Base-by-base conservation (phyloP, 2,888 invertebrate genomes). In the Ormyrus labotus region DNA sequence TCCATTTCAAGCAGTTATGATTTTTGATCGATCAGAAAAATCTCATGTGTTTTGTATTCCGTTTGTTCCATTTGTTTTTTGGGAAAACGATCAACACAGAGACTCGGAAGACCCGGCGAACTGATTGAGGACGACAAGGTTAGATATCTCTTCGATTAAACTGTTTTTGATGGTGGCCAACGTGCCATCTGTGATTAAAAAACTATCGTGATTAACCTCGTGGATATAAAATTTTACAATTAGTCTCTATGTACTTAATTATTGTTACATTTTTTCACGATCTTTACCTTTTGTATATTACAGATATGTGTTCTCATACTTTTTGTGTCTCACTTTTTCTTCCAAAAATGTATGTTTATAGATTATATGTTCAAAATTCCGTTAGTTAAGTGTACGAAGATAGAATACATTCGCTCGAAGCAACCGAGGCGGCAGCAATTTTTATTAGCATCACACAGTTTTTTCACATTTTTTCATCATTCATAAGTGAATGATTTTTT, bases 61-160 rank as follows among this genome's bases (percentile, higher is more conserved):
- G 63, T 51, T 60, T 60, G 9, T 80, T 82, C 72, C 79, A 80
- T 82, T 82, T 82, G 69, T 80, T 82, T 79, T 81, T 79, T 92
- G 92, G 93, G 93, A 93, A 93, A 92, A 93, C 93, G 93, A 92
- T 90, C 91, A 93, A 82, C 82, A 85, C 85, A 86, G 86, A 85
- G 93, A 91, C 91, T 93, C 92, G 93, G 93, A 92, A 95, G 96
- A 91, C 96, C 96, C 91, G 96, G 96, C 92, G 95, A 94, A 94
- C 93, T 96, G 92, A 94, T 94, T 90, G 92, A 93, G 53, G 93
- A 94, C 92, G 95, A 95, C 83, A 84, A 86, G 92, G 96, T 96
- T 94, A 95, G 95, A 81, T 80, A 80, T 78, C n/a, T 67, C 64
- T 58, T 80, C 55, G 69, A 80, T 76, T 50, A 57, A 48, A 9